Conservation (phyloP, 2,888 invertebrate genomes). For the Brenthis ino region DNA sequence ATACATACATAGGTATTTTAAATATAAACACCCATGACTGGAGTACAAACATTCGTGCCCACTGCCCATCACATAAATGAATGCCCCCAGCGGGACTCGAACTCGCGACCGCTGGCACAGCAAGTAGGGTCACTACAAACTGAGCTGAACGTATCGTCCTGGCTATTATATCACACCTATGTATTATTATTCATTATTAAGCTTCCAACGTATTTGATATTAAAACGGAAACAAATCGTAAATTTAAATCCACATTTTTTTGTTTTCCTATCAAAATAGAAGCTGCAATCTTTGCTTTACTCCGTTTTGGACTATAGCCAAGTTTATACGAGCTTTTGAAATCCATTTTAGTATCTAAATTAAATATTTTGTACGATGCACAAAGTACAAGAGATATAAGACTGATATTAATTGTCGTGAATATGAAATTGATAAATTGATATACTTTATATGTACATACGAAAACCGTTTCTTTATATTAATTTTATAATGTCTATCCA, state of each 20-base stretch:
- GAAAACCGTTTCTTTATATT: too few species aligned
- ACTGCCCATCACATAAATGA: too few species aligned
- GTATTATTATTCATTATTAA: not conserved
- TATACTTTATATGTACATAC: too few species aligned
- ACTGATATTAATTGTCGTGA: too few species aligned
- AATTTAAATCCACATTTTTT: slow-evolving; percentile 13
- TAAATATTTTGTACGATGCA: not conserved
- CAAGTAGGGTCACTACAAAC: too few species aligned
- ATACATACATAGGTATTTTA: too few species aligned
- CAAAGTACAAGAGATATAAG: not conserved
- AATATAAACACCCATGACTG: not conserved
- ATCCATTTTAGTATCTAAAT: slow-evolving; percentile 13
- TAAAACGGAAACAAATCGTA: not conserved
- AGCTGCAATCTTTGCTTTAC: not conserved
- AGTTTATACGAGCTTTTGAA: slow-evolving; percentile 20
- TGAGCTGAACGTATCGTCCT: too few species aligned
- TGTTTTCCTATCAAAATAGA: slow-evolving; percentile 9
- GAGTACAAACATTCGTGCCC: too few species aligned
- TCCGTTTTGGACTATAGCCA: slow-evolving; percentile 12
- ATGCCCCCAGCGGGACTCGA: too few species aligned
- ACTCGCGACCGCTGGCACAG: too few species aligned
- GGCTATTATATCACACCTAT: not conserved
- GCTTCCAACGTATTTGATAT: not conserved
- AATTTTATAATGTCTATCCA: too few species aligned
- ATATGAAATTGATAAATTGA: too few species aligned